Conservation (phyloP, 2,113 vertebrate species). For the Chamaea fasciata region DNA sequence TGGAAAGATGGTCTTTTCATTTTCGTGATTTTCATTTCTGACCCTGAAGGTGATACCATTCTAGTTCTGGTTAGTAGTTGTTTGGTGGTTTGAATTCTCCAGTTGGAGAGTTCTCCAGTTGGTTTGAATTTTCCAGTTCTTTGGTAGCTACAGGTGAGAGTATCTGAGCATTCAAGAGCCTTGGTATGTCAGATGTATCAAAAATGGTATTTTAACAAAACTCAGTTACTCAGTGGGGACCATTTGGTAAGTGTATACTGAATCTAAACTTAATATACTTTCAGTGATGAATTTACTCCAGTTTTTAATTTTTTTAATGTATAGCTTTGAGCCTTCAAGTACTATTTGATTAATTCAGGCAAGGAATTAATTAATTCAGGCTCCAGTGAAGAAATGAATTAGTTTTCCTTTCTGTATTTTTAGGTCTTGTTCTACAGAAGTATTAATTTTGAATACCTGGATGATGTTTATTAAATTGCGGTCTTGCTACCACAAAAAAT, state of each 20-base stretch:
- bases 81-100: not conserved
- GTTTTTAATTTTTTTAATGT: not conserved
- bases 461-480: not conserved
- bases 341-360: not conserved
- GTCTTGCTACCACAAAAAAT: not conserved
- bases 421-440: not conserved
- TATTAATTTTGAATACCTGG: not conserved
- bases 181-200: not conserved
- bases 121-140: not conserved
- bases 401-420: not conserved
- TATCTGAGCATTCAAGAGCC: not conserved
- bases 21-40: not conserved
- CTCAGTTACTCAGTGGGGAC: not conserved
- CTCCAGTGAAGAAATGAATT: not conserved
- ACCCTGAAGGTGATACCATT: not conserved
- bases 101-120: not conserved
- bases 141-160: not conserved
- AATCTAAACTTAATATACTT: not conserved
- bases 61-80: not conserved
- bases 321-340: not conserved
- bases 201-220: not conserved
- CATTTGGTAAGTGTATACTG: not conserved
- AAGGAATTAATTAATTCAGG: slow-evolving; percentile 27
- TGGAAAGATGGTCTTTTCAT: not conserved
- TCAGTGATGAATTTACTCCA: not conserved